phyloP scores from a whole-genome alignment of 2,888 invertebrate genomes.

The Flexamia atlantica region DNA sequence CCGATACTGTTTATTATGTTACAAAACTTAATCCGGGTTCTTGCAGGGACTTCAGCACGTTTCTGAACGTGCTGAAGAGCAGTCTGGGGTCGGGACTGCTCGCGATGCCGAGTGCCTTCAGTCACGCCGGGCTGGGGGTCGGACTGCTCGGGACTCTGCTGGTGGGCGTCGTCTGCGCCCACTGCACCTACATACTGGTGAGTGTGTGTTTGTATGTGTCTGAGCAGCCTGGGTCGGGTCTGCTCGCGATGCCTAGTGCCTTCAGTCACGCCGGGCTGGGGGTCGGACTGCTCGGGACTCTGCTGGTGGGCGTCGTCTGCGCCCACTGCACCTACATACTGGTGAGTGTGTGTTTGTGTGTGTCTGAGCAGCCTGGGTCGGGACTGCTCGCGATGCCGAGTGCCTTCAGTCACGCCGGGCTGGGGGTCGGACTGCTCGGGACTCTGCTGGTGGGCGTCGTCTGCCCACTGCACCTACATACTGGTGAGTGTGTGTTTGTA shows the following conservation, averaged over 20 bases:
- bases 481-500: too few species aligned
- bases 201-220: too few species aligned
- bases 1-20: too few species aligned
- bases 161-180: slow-evolving; percentile 61
- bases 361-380: too few species aligned
- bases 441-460: slow-evolving; percentile 60
- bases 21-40: too few species aligned
- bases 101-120: slow-evolving; percentile 57
- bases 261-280: too few species aligned
- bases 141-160: slow-evolving; percentile 59
- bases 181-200: slow-evolving; percentile 63
- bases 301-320: too few species aligned
- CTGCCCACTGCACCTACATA: slow-evolving; percentile 61
- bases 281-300: too few species aligned
- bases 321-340: too few species aligned
- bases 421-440: slow-evolving; percentile 56
- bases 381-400: slow-evolving; percentile 57
- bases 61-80: slow-evolving; percentile 62
- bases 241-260: too few species aligned
- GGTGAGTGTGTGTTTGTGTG: too few species aligned
- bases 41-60: slow-evolving; percentile 62
- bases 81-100: slow-evolving; percentile 62
- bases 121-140: slow-evolving; percentile 53
- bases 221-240: too few species aligned
- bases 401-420: slow-evolving; percentile 58